Conservation (phyloP, 2,888 invertebrate species). For the Gryllus longicercus region DNA sequence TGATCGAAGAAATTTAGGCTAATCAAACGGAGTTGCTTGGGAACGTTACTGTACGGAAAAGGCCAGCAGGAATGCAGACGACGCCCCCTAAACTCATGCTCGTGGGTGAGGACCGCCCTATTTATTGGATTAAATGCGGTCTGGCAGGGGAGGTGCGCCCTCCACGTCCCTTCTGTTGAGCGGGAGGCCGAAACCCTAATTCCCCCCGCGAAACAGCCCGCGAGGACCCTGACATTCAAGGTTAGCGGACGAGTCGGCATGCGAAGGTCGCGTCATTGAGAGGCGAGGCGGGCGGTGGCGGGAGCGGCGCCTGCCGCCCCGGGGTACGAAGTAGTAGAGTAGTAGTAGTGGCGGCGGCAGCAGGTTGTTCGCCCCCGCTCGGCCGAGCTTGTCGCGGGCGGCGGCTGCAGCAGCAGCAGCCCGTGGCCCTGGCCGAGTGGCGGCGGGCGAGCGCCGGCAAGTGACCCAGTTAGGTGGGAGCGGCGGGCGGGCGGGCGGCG, state of each 20-base stretch:
- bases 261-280: neutral
- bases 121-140: too few species aligned
- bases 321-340: too few species aligned
- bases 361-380: constrained; percentile 5
- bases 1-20: too few species aligned
- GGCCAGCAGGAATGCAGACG: too few species aligned
- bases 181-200: too few species aligned
- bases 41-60: too few species aligned
- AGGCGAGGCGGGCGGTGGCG: neutral
- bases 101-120: too few species aligned
- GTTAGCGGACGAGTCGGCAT: neutral
- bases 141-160: too few species aligned
- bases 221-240: neutral
- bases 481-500: neutral
- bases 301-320: neutral
- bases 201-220: too few species aligned
- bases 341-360: neutral
- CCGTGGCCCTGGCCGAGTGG: constrained; percentile 17
- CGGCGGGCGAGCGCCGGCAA: neutral
- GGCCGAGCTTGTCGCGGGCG: neutral
- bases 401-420: neutral
- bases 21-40: too few species aligned
- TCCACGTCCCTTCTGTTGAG: too few species aligned
- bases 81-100: too few species aligned
- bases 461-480: neutral